Evolutionary conservation across 2,888 invertebrate genomes (phyloP).

Genomic region (Tetranychus truncatus): DNA sequence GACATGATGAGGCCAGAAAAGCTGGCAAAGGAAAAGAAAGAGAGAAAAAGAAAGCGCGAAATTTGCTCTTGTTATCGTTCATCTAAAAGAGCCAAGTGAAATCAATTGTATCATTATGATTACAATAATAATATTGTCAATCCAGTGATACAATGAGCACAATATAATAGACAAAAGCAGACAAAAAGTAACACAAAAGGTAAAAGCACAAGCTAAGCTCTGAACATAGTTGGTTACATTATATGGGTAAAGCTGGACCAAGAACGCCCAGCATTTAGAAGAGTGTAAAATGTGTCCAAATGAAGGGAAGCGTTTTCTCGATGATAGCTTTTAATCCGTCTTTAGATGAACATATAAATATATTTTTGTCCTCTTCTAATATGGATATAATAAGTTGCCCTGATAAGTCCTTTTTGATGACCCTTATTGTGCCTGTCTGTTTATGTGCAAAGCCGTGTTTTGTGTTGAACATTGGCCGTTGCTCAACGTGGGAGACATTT

Average conservation of each 20-base stretch:
- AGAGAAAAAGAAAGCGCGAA: conserved; percentile 3
- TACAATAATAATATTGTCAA: background rate
- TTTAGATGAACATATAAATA: background rate
- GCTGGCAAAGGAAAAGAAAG: background rate
- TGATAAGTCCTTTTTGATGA: too few relatives aligned
- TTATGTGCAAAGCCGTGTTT: too few relatives aligned
- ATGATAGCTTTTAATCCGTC: conserved; percentile 1
- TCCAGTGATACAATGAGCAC: background rate
- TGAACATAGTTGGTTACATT: background rate
- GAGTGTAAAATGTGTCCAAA: background rate
- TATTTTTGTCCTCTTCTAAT: background rate
- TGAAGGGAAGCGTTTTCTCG: background rate
- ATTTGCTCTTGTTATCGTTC: background rate
- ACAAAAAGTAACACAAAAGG: background rate
- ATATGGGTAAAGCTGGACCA: background rate
- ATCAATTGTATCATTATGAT: background rate
- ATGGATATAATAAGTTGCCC: too few relatives aligned
- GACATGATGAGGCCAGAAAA: background rate
- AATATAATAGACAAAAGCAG: background rate
- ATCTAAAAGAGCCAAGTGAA: background rate
- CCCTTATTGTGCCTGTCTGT: too few relatives aligned
- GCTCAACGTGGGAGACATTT: too few relatives aligned
- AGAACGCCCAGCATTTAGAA: background rate
- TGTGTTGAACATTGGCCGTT: too few relatives aligned
- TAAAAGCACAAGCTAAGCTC: background rate